Evolutionary conservation across 1,140 invertebrate genomes (phyloP), one percentile per base, ranked within the genome.

Genomic region (Lineus longissimus): DNA sequence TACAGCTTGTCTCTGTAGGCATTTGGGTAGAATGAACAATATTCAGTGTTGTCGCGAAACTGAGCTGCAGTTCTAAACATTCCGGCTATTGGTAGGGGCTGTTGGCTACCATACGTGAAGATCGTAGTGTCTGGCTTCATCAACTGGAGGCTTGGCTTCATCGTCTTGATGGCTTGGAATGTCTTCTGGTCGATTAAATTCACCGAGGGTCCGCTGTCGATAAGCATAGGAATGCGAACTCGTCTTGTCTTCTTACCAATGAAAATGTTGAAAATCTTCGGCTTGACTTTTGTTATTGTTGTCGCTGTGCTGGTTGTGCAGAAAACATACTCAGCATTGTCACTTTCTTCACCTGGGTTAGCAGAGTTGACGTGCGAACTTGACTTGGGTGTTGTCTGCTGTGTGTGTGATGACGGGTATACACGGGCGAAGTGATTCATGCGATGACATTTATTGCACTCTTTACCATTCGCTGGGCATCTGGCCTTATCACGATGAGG

Each of bases 1-100:
- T 31, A 68, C 43, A 15, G 66, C 68, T 63, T 56, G 59, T n/a
- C 64, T 36, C n/a, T 64, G 67, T 55, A 73, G 58, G 11, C 22
- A 30, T 1, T 41, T 15, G 11, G 71, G 72, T 57, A 76, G 58
- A 51, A 51, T 9, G 6, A 7, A n/a, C 25, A 6, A 51, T 7
- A 23, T 9, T 23, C 25, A 9, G 47, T 7, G 25, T 23, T 9
- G n/a, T 4, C n/a, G 4, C 47, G 4, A n/a, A 19, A 51, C 4
- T 51, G n/a, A 6, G 25, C 47, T 7, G 19, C n/a, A n/a, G 47
- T 9, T 9, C 9, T 4, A n/a, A 51, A 51, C 25, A 23, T 51
- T 9, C 47, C 47, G 6, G 4, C 6, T 23, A 27, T 51, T 36
- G 33, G 15, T 7, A 36, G 33, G 6, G 33, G 33, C 33, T 36